Percentiles rank a stretch among this genome's conserved stretches.
phyloP scores from a whole-genome alignment of 2,888 invertebrate genomes.

The Dusona sp. region DNA sequence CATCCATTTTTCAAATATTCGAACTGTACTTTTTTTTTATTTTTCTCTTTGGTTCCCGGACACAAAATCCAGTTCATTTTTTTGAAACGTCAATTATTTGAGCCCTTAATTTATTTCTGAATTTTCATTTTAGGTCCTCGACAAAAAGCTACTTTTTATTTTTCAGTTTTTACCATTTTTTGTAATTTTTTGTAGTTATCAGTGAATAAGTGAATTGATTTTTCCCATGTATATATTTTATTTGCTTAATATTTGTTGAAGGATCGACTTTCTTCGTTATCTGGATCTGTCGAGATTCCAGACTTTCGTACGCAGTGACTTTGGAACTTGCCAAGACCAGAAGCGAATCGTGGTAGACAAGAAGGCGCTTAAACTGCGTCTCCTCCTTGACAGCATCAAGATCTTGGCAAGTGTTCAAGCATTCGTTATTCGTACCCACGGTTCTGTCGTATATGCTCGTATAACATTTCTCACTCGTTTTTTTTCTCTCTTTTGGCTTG shows the following conservation, averaged over 20 bases:
- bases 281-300: neutral
- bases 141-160: too few species aligned
- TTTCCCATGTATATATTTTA: neutral
- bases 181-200: neutral
- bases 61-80: too few species aligned
- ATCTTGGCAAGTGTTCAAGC: slow-evolving; percentile 80
- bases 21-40: too few species aligned
- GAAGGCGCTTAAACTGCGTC: slow-evolving; percentile 25
- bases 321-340: neutral
- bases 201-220: neutral
- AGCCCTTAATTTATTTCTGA: too few species aligned
- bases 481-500: slow-evolving; percentile 25
- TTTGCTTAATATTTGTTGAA: too few species aligned
- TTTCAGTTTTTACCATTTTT: neutral
- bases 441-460: slow-evolving; percentile 36
- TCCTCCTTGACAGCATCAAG: slow-evolving; percentile 67
- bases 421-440: slow-evolving; percentile 75
- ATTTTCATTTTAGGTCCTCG: too few species aligned
- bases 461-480: slow-evolving; percentile 16
- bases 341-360: slow-evolving; percentile 7
- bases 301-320: neutral
- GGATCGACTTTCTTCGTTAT: neutral
- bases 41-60: too few species aligned
- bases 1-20: too few species aligned
- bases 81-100: too few species aligned